Base-by-base conservation (phyloP, 2,113 vertebrate genomes). In the Diphyllodes magnificus region DNA sequence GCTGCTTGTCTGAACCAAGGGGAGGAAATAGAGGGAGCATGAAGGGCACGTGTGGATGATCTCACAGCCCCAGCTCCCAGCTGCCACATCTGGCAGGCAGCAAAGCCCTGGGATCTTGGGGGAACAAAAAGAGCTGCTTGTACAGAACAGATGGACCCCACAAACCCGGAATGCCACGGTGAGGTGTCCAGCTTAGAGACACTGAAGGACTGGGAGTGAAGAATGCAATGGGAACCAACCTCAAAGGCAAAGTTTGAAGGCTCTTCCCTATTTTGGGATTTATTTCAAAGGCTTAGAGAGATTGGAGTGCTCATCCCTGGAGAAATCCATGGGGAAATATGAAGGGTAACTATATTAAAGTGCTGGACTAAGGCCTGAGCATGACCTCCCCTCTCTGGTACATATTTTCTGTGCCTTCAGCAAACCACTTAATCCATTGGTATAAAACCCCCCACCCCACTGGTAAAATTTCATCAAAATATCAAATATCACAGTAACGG, bases 1-100 rank as follows among this genome's bases (percentile, higher is more conserved):
- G 78, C 73, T 84, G 91, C 70, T 76, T 39, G 70, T 76, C 30
- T 82, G 84, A 76, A 65, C 3, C 25, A 13, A 61, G 66, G 45
- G 73, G 25, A 96, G 78, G 81, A 89, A 89, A 53, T 0, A 18
- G 35, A 49, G 35, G 31, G 63, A 86, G 69, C 16, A 28, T 5
- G 64, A 89, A 86, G 90, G 82, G 63, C 91, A 85, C 23, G 35
- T 91, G 93, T 7, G 79, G 79, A 91, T 95, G 91, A 96, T 72
- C 87, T 94, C 95, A 92, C 81, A 59, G 51, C 17, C 35, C 39
- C 83, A 81, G 84, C 84, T 76, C 71, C 84, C 95, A 96, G 91
- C 83, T 92, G 88, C 69, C 89, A 72, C 90, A 94, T 94, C 84
- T 95, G 95, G 94, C 92, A 87, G 65, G 57, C 75, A 94, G 84